Base-by-base conservation (phyloP, 23 tunicate species). In the Ascidia mentula region DNA sequence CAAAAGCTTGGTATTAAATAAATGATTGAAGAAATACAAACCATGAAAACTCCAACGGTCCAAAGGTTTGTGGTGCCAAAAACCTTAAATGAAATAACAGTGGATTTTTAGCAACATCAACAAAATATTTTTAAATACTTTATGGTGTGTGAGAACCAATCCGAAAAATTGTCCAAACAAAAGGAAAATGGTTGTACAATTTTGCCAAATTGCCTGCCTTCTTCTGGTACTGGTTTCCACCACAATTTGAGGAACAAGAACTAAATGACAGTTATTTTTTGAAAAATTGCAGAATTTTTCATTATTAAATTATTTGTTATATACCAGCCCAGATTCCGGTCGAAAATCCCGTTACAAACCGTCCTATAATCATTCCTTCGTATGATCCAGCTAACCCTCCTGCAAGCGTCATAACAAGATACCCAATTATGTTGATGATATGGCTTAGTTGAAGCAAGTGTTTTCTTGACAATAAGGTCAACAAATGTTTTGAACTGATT, bases 361-460 rank as follows among this genome's bases (percentile, higher is more conserved):
- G 37, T 75, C 79, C 79, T 15, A 6, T 13, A 37, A 75, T 75
- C 0, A 75, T 13, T 0, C 69, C 79, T 37, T 75, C 79, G 0
- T 31, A 75, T 7, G 79, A 75, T 39, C 79, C 46, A 6, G 79
- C 38, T 37, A 37, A 13, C 0, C 79, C 79, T 13, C 59, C 79
- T 6, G 24, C 79, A 9, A 40, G 24, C 20, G 26, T 26, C 9
- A 75, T 35, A 40, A 75, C 38, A 18, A 37, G 7, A 12, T 37
- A 0, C 0, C 79, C 79, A 75, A 40, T 40, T 15, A 75, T 75
- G 59, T 75, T 38, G 13, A 75, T 35, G 0, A 40, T 6, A 40
- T 75, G 79, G 26, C 24, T 22, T 7, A 75, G 22, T 36, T 36
- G 40, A 31, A 75, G 40, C 7, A 40, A 26, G 45, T 75, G 79